Base-by-base conservation (phyloP, 2,888 invertebrate species). In the Trachelus tabidus region DNA sequence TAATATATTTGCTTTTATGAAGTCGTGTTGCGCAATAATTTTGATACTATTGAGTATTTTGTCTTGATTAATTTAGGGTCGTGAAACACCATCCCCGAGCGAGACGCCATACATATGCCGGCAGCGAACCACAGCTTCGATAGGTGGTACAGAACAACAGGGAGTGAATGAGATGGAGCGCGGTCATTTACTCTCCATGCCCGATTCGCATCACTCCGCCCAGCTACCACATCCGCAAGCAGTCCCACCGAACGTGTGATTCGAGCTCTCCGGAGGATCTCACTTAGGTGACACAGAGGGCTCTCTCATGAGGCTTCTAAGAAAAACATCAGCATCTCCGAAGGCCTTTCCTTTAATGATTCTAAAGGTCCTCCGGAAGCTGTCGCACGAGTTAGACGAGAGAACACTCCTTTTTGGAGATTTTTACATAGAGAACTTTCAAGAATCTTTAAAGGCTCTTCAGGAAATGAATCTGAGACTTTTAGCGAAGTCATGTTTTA, bases 21-120 rank as follows among this genome's bases (percentile, higher is more conserved):
- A 56, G 9, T 56, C 56, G 1, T 9, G 56, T 23, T 56, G 9
- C 56, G 56, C 56, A 56, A 40, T 56, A 23, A 9, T 6, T 56
- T 56, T 9, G 9, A 23, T 9, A 56, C 9, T 23, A 9, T 23
- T 56, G 9, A 9, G 23, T 9, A 56, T 56, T 77, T 73, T 33
- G 15, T 12, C 12, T n/a, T 78, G 40, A 75, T 75, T 77, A 83
- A 83, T 84, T 73, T 85, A 94, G 94, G 94, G 94, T 82, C 92
- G 93, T 83, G 94, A 94, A 81, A 93, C 96, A 77, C 96, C 96
- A 30, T 96, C 97, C 11, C 96, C 96, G 15, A 94, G 94, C 76
- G 95, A 95, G 85, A 96, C 96, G 33, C 96, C 97, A 68, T 97
- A 96, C 90, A 92, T 96, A 90, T 96, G 96, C 90, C 94, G 97